Evolutionary conservation across 2,797 vertebrate species (phyloP).

Genomic region (Bryconaethiops microstoma): DNA sequence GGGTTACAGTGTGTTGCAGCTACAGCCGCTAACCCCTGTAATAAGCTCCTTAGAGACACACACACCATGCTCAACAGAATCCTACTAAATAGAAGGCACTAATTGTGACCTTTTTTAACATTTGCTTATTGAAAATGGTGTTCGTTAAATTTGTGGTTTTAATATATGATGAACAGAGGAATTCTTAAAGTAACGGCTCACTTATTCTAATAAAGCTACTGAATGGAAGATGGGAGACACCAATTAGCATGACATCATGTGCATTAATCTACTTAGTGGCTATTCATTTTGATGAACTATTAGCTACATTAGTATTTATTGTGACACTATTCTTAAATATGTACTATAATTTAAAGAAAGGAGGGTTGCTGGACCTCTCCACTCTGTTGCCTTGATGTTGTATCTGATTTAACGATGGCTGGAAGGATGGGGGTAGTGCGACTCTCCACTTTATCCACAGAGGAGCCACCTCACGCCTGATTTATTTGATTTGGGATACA

Average conservation of each 20-base stretch:
- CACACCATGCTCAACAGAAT: constrained; percentile 10
- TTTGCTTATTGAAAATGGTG: not conserved
- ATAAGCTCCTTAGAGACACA: constrained; percentile 24
- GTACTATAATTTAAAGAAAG: not conserved
- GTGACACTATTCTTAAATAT: not conserved
- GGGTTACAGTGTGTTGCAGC: constrained; percentile 59
- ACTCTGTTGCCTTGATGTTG: constrained; percentile 22
- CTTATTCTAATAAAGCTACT: not conserved
- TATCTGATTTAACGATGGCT: constrained; percentile 34
- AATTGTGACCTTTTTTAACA: constrained; percentile 1
- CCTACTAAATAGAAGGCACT: not conserved
- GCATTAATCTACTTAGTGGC: not conserved
- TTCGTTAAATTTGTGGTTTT: not conserved
- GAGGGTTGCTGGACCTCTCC: constrained; percentile 2
- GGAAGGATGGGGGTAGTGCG: constrained; percentile 34
- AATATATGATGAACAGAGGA: not conserved
- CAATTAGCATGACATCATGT: not conserved
- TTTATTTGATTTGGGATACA: constrained; percentile 58
- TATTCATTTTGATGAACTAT: not conserved
- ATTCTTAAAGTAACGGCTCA: not conserved
- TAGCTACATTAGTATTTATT: not conserved
- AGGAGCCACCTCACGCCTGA: constrained; percentile 33
- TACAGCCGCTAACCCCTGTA: constrained; percentile 56
- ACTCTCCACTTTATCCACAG: constrained; percentile 10
- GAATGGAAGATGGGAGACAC: not conserved